phyloP scores from a whole-genome alignment of 1,140 invertebrate genomes.

The Drosophila takahashii region DNA sequence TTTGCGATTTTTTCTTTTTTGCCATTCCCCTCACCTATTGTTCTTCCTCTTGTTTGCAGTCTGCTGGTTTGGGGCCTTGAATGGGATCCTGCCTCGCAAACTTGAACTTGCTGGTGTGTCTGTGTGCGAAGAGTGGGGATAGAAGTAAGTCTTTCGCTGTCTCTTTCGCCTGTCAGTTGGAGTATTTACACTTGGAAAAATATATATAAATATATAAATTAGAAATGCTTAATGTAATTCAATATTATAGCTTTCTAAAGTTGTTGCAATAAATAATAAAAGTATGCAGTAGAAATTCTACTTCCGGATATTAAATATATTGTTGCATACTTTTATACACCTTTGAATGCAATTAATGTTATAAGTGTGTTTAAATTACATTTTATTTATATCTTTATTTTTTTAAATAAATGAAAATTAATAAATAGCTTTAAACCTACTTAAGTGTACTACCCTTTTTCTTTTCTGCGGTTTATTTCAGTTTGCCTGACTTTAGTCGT shows the following conservation, averaged over 20 bases:
- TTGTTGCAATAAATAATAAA: no score
- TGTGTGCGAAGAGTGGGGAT: conserved; percentile 39
- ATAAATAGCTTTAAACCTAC: no score
- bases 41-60: conserved; percentile 39
- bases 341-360: no score
- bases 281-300: no score
- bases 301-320: no score
- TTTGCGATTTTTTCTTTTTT: conserved; percentile 53
- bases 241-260: no score
- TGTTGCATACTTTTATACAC: no score
- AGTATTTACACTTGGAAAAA: conserved; percentile 15
- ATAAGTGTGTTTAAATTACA: no score
- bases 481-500: conserved; percentile 16
- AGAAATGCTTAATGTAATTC: no score
- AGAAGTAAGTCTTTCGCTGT: conserved; percentile 29
- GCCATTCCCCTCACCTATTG: conserved; percentile 29
- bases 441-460: conserved; percentile 6
- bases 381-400: no score
- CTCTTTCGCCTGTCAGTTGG: conserved; percentile 48
- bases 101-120: conserved; percentile 64
- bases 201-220: no score
- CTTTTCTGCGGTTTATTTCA: conserved; percentile 35
- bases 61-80: conserved; percentile 74
- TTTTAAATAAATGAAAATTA: no score
- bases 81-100: conserved; percentile 78